Evolutionary conservation across 2,888 invertebrate species (phyloP).

Genomic region (Ectemnius lituratus): DNA sequence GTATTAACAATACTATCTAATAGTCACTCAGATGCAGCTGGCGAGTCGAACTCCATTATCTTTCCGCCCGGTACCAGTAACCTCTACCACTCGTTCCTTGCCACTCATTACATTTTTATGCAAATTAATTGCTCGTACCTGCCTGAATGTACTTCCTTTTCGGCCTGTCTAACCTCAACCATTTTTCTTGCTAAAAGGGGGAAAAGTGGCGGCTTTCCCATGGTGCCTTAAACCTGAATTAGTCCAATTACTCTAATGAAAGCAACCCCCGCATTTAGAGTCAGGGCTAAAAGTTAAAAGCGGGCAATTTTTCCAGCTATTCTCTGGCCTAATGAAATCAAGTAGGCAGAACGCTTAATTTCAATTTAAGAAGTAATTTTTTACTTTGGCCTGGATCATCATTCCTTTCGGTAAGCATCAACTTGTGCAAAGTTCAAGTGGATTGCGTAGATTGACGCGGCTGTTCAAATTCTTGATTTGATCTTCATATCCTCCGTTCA

Average conservation of each 20-base stretch:
- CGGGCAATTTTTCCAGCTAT: not conserved
- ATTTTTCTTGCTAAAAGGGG: not conserved
- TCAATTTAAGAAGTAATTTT: slow-evolving; percentile 3
- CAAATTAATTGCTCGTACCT: slow-evolving; percentile 55
- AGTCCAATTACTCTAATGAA: slow-evolving; percentile 4
- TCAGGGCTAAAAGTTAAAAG: not conserved
- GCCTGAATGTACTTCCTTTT: no score
- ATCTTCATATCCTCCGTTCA: slow-evolving; percentile 6
- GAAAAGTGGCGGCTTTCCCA: not conserved
- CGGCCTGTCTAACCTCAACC: not conserved
- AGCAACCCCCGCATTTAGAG: not conserved
- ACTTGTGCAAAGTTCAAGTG: slow-evolving; percentile 11
- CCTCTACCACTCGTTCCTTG: slow-evolving; percentile 48
- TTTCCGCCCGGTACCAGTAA: slow-evolving; percentile 27
- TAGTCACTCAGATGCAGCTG: slow-evolving; percentile 67
- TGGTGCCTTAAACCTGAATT: slow-evolving; percentile 1
- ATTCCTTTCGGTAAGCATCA: slow-evolving; percentile 16
- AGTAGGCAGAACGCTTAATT: not conserved
- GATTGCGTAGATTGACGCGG: slow-evolving; percentile 17
- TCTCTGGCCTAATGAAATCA: not conserved
- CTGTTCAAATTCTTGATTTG: slow-evolving; percentile 29
- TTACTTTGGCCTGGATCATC: not conserved
- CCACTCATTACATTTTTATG: slow-evolving; percentile 57
- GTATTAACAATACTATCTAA: slow-evolving; percentile 76
- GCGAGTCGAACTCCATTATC: slow-evolving; percentile 57